A percentile compares a stretch with the other conserved stretches of the same genome.
Evolutionary conservation across 2,113 vertebrate genomes (phyloP).

Genomic region (Athene cunicularia): DNA sequence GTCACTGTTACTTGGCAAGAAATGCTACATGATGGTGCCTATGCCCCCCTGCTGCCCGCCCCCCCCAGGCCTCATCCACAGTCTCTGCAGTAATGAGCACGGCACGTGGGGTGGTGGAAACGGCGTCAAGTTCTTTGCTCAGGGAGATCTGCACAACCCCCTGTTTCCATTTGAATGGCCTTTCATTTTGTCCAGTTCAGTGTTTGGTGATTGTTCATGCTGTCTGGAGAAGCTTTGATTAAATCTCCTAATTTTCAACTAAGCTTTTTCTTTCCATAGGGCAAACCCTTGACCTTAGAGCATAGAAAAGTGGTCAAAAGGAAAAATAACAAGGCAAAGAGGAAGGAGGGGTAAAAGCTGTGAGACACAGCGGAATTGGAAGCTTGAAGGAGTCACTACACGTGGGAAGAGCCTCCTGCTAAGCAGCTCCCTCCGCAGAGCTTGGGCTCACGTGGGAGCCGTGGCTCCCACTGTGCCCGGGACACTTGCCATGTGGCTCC

Average conservation of each 20-base stretch:
- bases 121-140: neutral
- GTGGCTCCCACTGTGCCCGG: neutral
- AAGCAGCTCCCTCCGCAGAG: neutral
- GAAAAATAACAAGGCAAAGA: slow-evolving; percentile 40
- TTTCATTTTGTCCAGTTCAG: slow-evolving; percentile 33
- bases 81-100: slow-evolving; percentile 37
- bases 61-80: slow-evolving; percentile 68
- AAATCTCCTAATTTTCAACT: slow-evolving; percentile 54
- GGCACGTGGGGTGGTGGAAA: neutral
- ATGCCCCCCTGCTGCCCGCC: neutral
- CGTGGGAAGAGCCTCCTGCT: neutral
- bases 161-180: slow-evolving; percentile 38
- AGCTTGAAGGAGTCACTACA: neutral
- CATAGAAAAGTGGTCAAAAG: slow-evolving; percentile 12
- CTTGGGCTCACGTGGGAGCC: neutral
- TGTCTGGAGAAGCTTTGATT: slow-evolving; percentile 51
- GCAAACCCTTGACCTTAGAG: slow-evolving; percentile 26
- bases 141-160: neutral
- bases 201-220: slow-evolving; percentile 15
- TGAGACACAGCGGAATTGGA: neutral
- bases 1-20: slow-evolving; percentile 39
- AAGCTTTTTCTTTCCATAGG: slow-evolving; percentile 6
- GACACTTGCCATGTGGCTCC: neutral
- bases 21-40: slow-evolving; percentile 75
- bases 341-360: neutral